Conservation (phyloP, 2,888 invertebrate species). For the Chloromyia formosa region DNA sequence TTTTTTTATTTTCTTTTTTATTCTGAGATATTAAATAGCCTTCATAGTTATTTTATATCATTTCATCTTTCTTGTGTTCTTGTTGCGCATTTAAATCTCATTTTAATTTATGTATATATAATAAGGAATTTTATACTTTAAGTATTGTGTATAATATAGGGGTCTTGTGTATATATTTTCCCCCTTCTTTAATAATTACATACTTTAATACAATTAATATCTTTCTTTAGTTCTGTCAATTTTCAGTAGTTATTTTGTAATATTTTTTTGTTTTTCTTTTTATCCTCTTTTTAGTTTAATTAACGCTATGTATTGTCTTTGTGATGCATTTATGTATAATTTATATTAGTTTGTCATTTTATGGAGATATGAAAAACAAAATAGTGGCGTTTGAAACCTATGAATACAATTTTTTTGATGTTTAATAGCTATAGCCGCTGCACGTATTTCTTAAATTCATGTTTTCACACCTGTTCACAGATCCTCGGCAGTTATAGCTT, state of each 20-base stretch:
- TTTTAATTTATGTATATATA: not conserved
- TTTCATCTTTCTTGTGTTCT: not conserved
- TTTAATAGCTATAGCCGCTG: too few species aligned
- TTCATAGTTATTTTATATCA: not conserved
- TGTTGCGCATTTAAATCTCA: not conserved
- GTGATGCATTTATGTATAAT: slow-evolving; percentile 42
- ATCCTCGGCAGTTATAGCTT: too few species aligned
- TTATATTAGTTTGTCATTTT: slow-evolving; percentile 7
- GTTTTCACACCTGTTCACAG: not conserved
- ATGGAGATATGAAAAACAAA: not conserved
- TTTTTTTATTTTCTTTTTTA: too few species aligned
- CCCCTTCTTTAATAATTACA: not conserved
- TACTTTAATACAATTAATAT: not conserved
- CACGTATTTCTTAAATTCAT: too few species aligned
- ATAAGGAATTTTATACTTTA: slow-evolving; percentile 11
- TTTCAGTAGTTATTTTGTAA: slow-evolving; percentile 9
- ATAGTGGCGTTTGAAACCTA: not conserved
- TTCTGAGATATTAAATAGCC: not conserved
- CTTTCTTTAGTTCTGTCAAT: not conserved
- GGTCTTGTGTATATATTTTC: slow-evolving; percentile 25
- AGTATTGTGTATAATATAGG: not conserved
- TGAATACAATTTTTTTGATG: not conserved
- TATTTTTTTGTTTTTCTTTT: slow-evolving; percentile 16
- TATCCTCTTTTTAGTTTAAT: slow-evolving; percentile 44
- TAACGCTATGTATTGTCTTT: slow-evolving; percentile 50